These are phyloP conservation scores for Haliclona indistincta DNA, from an alignment of 37 sponge, comb jelly and placozoan species.

Conservation along the genomic window DNA sequence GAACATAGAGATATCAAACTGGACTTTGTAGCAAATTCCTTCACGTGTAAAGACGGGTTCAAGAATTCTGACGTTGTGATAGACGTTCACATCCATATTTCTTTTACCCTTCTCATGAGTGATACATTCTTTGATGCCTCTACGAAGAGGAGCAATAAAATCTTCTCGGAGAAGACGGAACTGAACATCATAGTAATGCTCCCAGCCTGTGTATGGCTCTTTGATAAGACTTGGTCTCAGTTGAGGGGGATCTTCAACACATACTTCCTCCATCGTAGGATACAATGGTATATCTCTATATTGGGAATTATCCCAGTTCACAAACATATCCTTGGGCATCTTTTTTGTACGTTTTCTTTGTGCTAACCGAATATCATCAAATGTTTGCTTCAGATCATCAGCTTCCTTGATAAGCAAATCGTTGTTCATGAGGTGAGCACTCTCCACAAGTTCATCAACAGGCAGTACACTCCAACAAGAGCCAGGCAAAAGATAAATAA, in stretches of 20 bases:
- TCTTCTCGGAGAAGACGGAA: conserved; percentile 89
- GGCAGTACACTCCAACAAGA: conserved; percentile 41
- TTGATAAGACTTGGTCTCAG: conserved; percentile 58
- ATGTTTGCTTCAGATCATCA: not conserved
- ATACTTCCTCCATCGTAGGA: conserved; percentile 57
- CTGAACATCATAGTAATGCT: conserved; percentile 85
- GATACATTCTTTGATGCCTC: conserved; percentile 61
- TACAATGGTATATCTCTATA: conserved; percentile 41
- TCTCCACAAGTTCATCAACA: conserved; percentile 25
- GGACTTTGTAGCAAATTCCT: conserved; percentile 61
- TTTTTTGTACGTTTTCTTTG: not conserved
- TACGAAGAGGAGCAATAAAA: conserved; percentile 82
- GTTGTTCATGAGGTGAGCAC: not conserved
- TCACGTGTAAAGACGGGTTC: conserved; percentile 24
- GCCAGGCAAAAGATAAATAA: conserved; percentile 13
- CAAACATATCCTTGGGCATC: not conserved
- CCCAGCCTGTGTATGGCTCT: conserved; percentile 63
- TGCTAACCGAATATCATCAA: not conserved
- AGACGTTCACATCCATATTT: conserved; percentile 61
- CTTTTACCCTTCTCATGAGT: conserved; percentile 22
- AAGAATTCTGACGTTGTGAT: conserved; percentile 47
- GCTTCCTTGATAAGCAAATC: not conserved
- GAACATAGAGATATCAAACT: conserved; percentile 52
- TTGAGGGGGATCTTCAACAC: conserved; percentile 12
- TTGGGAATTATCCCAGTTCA: conserved; percentile 47